Conservation (phyloP, 2,113 vertebrate genomes). For the Chunga burmeisteri region DNA sequence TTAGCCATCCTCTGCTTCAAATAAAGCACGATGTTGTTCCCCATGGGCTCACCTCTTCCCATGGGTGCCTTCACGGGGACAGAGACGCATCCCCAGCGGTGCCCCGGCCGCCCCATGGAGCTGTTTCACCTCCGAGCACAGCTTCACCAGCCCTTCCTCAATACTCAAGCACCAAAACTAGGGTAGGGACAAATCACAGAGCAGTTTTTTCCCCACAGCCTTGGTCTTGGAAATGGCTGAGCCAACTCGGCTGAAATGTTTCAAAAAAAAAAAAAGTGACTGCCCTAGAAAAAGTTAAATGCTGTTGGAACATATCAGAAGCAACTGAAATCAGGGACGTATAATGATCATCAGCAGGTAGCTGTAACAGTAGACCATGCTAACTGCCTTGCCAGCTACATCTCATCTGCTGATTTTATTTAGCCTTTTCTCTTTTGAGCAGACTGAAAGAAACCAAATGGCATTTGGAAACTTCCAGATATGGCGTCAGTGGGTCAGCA, state of each 20-base stretch:
- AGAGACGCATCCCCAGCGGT: neutral
- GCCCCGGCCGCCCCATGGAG: accelerated
- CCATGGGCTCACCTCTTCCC: neutral
- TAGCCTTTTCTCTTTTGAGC: neutral
- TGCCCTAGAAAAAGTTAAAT: conserved; percentile 8
- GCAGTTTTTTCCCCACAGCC: neutral
- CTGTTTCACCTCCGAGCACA: neutral
- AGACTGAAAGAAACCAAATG: neutral
- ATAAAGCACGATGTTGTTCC: neutral
- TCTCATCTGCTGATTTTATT: neutral
- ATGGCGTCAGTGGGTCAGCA: neutral
- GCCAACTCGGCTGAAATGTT: neutral
- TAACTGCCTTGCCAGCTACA: neutral
- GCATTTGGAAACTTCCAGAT: neutral
- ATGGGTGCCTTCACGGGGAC: neutral
- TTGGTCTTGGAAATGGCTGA: neutral
- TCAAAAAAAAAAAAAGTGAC: neutral
- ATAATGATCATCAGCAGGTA: neutral
- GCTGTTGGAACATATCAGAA: neutral
- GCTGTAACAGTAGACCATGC: neutral
- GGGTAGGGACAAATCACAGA: accelerated
- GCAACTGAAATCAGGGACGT: neutral
- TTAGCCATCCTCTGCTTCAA: neutral
- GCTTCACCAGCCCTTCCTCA: neutral
- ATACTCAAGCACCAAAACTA: neutral